phyloP scores from a whole-genome alignment of 2,113 vertebrate species.

The Lasiurus cinereus region DNA sequence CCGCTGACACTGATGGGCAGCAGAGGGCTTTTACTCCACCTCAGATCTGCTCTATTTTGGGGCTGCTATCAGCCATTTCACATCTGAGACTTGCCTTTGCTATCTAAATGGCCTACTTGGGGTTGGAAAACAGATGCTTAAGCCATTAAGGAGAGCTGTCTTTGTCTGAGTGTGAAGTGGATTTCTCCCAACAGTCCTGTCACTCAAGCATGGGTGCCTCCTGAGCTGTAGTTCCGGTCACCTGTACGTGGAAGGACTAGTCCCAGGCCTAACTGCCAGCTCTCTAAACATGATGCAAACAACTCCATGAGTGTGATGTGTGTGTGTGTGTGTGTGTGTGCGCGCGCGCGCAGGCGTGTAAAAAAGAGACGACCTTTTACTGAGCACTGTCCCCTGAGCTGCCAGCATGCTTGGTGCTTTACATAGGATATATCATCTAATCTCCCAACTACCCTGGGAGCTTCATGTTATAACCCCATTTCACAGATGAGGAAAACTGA shows the following conservation, averaged over 20 bases:
- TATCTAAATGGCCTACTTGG: slow-evolving; percentile 69
- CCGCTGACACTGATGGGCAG: slow-evolving; percentile 5
- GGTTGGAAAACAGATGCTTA: background rate
- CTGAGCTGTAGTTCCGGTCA: background rate
- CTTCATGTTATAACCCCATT: background rate
- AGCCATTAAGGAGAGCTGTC: background rate
- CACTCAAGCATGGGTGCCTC: background rate
- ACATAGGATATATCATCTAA: no score
- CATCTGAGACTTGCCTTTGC: slow-evolving; percentile 41
- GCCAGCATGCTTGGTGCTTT: background rate
- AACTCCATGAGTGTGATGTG: background rate
- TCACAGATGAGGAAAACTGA: slow-evolving; percentile 25
- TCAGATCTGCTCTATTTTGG: slow-evolving; percentile 8
- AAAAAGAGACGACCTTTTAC: background rate
- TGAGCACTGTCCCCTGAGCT: no score
- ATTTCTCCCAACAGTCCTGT: background rate
- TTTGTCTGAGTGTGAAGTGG: background rate
- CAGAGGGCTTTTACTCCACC: slow-evolving; percentile 42
- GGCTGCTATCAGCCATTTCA: slow-evolving; percentile 51
- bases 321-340: background rate
- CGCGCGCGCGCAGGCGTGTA: no score
- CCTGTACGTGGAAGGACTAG: background rate
- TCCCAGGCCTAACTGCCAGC: background rate
- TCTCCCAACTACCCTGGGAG: background rate
- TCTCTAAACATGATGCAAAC: background rate